Evolutionary conservation across 2,888 invertebrate species (phyloP).

Genomic region (Phyllotreta striolata): DNA sequence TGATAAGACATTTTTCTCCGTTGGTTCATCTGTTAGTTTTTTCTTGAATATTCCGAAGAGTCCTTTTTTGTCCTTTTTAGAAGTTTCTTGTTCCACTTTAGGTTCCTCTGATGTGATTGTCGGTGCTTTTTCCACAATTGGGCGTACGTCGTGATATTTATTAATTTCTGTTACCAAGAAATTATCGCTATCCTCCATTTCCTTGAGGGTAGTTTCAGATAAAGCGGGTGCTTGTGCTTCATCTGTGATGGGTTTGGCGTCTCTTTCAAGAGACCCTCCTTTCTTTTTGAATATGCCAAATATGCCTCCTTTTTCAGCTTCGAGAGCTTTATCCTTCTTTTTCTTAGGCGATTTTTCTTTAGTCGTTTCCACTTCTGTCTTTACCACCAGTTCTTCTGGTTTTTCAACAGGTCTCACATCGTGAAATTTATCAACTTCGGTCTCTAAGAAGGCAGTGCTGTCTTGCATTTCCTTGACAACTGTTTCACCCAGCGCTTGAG

Average conservation of each 20-base stretch:
- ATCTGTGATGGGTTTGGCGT: conserved; percentile 15
- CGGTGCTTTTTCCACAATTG: conserved; percentile 8
- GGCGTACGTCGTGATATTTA: conserved; percentile 41
- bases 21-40: conserved; percentile 9
- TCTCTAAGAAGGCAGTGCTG: conserved; percentile 20
- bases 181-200: conserved; percentile 37
- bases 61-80: conserved; percentile 36
- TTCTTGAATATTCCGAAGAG: conserved; percentile 36
- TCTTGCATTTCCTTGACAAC: conserved; percentile 5
- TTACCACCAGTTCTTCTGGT: conserved; percentile 1
- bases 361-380: not conserved
- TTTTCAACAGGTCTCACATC: conserved; percentile 37
- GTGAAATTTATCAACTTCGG: conserved; percentile 41
- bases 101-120: conserved; percentile 10
- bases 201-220: conserved; percentile 36
- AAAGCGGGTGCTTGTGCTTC: conserved; percentile 13
- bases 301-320: conserved; percentile 16
- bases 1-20: conserved; percentile 1
- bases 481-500: too few species aligned
- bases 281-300: conserved; percentile 38
- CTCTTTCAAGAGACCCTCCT: conserved; percentile 22
- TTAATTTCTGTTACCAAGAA: conserved; percentile 45
- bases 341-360: conserved; percentile 18
- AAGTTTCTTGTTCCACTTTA: conserved; percentile 32
- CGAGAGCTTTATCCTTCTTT: conserved; percentile 14